Evolutionary conservation across 2,113 vertebrate species (phyloP).

Genomic region (Lycocorax pyrrhopterus): DNA sequence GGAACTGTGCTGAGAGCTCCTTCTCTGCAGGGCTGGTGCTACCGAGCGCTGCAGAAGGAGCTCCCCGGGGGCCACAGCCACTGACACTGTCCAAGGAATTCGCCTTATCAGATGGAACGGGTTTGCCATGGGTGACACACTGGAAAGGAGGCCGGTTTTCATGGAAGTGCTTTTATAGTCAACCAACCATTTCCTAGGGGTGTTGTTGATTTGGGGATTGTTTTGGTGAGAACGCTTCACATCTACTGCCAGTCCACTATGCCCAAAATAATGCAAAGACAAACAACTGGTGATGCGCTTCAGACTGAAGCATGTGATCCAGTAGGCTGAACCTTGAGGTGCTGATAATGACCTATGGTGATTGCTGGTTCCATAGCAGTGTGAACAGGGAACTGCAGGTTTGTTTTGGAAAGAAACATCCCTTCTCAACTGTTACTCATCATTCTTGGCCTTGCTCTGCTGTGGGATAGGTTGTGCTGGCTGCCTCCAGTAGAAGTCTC

Average conservation of each 20-base stretch:
- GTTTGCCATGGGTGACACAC: not conserved
- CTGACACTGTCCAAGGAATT: not conserved
- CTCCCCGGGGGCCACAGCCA: fast-evolving
- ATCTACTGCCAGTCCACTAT: not conserved
- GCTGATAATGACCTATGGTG: not conserved
- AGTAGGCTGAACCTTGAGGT: not conserved
- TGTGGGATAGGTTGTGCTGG: not conserved
- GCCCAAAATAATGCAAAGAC: not conserved
- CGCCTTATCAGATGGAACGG: not conserved
- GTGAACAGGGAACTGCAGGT: not conserved
- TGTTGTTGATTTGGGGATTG: not conserved
- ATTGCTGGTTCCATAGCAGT: not conserved
- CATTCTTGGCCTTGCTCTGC: not conserved
- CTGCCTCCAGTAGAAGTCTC: not conserved
- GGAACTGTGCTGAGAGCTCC: not conserved
- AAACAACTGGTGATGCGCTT: fast-evolving
- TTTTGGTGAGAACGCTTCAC: not conserved
- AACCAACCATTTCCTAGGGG: fast-evolving
- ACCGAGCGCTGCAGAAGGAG: not conserved
- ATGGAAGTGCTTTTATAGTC: not conserved
- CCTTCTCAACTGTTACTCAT: not conserved
- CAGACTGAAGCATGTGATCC: not conserved
- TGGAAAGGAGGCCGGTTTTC: not conserved
- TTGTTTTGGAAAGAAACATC: not conserved
- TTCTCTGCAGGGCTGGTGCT: not conserved